Conservation (phyloP, 2,797 vertebrate species). For the Vultur gryphus region DNA sequence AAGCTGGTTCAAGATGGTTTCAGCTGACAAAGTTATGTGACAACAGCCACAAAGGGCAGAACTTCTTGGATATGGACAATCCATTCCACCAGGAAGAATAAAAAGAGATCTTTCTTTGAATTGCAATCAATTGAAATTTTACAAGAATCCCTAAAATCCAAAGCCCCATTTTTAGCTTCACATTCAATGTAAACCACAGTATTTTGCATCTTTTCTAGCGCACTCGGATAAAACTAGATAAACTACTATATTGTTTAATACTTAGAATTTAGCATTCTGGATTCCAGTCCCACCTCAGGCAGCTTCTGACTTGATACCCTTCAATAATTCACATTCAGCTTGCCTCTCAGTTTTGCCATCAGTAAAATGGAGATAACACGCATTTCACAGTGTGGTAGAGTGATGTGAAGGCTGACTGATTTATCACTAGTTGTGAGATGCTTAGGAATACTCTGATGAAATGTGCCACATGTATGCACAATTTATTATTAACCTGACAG, state of each 20-base stretch:
- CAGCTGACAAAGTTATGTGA: neutral
- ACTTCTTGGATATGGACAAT: neutral
- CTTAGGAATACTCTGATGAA: conserved; percentile 44
- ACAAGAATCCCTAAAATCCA: neutral
- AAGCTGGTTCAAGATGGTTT: neutral
- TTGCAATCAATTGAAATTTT: neutral
- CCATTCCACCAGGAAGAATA: neutral
- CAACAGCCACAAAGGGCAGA: neutral
- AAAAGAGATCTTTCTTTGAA: neutral
- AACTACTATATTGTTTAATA: conserved; percentile 8
- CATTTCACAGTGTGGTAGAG: neutral
- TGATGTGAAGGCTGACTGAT: conserved; percentile 50
- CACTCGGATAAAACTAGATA: neutral
- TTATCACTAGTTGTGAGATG: conserved; percentile 46
- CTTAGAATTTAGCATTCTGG: neutral
- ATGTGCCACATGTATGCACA: conserved; percentile 56
- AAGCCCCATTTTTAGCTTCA: neutral
- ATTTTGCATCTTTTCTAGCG: neutral
- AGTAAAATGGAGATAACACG: conserved; percentile 41
- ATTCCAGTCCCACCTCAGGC: neutral
- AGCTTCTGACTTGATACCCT: neutral
- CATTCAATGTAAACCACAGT: neutral
- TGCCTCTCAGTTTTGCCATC: conserved; percentile 26
- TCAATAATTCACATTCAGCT: conserved; percentile 34
- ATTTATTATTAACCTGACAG: conserved; percentile 63